Base-by-base conservation (phyloP, 2,888 invertebrate genomes). In the Drosophila antonietae region DNA sequence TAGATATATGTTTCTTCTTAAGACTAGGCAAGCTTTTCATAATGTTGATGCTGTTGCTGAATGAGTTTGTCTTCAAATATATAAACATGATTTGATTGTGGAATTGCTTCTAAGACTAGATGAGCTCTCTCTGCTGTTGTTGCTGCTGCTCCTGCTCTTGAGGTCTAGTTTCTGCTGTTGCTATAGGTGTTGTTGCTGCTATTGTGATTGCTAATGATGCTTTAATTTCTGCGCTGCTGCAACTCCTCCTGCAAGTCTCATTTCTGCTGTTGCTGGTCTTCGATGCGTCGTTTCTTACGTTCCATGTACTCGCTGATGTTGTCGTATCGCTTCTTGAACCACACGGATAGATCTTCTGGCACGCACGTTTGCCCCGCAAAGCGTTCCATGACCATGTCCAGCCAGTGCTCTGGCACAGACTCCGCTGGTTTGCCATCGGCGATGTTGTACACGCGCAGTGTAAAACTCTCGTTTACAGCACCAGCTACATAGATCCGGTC, bases 301-400 rank as follows among this genome's bases (percentile, higher is more conserved):
- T 96, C 95, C 88, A 95, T 94, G 92, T 97, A 97, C 83, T 96
- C 96, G 90, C 95, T 95, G 10, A 96, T 95, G 94, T 96, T 96
- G 91, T 97, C 96, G 93, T 94, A 96, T 88, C 95, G 96, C 83
- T 96, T 95, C 92, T 97, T 97, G 85, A 96, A 97, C 82, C 96
- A 94, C 62, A 95, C 90, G 64, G 94, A 94, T 51, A 95, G 93
- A 81, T 92, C 91, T 53, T 92, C 91, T 15, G 90, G 82, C 8
- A 81, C 75, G 60, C 81, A 81, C 0, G 58, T 46, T n/a, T 83
- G 76, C 1, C 81, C 80, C 8, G 72, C 77, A 63, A 91, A 90
- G 28, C 83, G 72, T 3, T 88, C 86, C 3, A 78, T 71, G 9
- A 91, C 78, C 90, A 91, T 90, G 6, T 79, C 37, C 39, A 91